A percentile compares a stretch with the other conserved stretches of the same genome.
Conservation (phyloP, 2,113 vertebrate species). For the Atrichornis clamosus region DNA sequence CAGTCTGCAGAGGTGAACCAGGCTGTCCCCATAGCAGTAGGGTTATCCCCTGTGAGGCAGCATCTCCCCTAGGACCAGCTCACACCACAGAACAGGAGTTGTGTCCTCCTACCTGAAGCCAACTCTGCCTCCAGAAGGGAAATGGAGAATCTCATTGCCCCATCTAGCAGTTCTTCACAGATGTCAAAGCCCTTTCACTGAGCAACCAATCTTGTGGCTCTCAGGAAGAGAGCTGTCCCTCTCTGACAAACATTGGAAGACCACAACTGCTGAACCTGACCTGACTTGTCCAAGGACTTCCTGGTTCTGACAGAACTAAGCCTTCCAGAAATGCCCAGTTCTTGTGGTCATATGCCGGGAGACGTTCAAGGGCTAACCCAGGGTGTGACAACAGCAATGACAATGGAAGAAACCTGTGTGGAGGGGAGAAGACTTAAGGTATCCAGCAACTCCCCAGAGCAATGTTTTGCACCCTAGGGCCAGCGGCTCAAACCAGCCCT, state of each 20-base stretch:
- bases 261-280: neutral
- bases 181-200: neutral
- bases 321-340: neutral
- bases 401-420: neutral
- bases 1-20: neutral
- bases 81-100: neutral
- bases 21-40: neutral
- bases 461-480: neutral
- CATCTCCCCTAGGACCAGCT: neutral
- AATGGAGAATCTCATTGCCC: neutral
- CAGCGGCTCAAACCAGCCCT: constrained; percentile 75
- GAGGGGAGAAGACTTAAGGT: neutral
- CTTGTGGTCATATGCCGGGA: neutral
- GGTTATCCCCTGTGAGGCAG: neutral
- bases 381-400: neutral
- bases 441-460: neutral
- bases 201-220: neutral
- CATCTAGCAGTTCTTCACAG: neutral
- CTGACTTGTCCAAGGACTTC: neutral
- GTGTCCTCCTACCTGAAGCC: neutral
- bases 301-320: neutral
- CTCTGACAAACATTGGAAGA: neutral
- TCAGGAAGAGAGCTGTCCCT: neutral
- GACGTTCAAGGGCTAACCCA: neutral
- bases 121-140: neutral